phyloP scores from a whole-genome alignment of 53 echinoderm and acorn worm species.

The Echinometra lucunter region DNA sequence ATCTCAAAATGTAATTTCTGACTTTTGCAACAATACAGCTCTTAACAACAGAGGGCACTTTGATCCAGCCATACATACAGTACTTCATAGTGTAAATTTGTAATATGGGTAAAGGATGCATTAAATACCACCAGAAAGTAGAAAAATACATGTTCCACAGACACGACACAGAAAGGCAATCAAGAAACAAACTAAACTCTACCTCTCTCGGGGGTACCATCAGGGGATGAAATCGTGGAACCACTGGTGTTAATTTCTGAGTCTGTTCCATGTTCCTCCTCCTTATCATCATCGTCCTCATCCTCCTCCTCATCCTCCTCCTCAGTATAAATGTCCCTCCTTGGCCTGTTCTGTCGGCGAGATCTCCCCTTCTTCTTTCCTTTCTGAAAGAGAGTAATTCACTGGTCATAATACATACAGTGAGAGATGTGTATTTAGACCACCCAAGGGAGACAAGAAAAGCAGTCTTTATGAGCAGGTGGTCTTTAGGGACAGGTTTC shows the following conservation, averaged over 20 bases:
- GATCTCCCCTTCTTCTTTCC: constrained; percentile 60
- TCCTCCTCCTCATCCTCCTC: constrained; percentile 42
- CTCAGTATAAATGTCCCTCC: constrained; percentile 10
- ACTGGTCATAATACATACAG: background rate
- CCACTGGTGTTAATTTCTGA: constrained; percentile 35
- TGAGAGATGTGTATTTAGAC: too few species aligned
- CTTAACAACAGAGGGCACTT: background rate
- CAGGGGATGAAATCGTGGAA: constrained; percentile 29
- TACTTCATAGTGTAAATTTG: background rate
- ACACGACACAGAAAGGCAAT: too few species aligned
- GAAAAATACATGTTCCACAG: too few species aligned
- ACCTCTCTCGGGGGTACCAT: constrained; percentile 17
- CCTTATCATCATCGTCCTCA: constrained; percentile 38
- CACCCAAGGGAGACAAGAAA: too few species aligned
- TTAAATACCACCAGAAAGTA: background rate
- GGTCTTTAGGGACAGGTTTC: too few species aligned
- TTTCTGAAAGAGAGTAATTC: background rate
- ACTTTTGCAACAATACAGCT: background rate
- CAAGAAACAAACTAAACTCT: background rate
- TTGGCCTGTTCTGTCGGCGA: constrained; percentile 51
- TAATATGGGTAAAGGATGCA: background rate
- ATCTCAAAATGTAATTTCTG: background rate
- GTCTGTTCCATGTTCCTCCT: constrained; percentile 33
- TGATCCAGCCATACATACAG: background rate
- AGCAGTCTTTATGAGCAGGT: too few species aligned